phyloP scores from a whole-genome alignment of 92 coral and sea anemone genomes.

The Palythoa grandiflora region DNA sequence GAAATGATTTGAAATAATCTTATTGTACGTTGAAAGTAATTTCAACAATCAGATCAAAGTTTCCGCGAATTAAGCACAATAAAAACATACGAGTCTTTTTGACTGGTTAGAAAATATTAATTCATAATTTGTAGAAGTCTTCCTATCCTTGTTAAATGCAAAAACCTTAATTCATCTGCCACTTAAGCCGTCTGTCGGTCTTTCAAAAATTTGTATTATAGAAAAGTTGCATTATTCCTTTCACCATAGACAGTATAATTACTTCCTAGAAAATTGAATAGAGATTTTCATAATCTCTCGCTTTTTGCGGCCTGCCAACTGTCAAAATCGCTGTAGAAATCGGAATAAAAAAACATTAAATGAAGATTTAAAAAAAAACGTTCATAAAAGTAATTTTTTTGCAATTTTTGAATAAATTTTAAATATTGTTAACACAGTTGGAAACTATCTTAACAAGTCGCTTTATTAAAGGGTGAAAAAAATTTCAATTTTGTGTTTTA shows the following conservation, averaged over 20 bases:
- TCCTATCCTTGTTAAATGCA: neutral
- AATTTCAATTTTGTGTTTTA: neutral
- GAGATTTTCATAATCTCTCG: constrained; percentile 6
- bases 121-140: neutral
- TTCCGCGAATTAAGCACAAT: constrained; percentile 13
- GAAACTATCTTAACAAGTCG: neutral
- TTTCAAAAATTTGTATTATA: neutral
- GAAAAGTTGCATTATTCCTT: no score
- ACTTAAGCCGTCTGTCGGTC: constrained; percentile 9
- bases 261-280: constrained; percentile 22
- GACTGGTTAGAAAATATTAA: constrained; percentile 3
- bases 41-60: constrained; percentile 7
- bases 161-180: constrained; percentile 5
- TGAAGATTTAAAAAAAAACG: neutral
- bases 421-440: neutral
- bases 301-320: neutral
- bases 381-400: neutral
- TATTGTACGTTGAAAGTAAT: constrained; percentile 19
- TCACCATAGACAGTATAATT: neutral
- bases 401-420: neutral
- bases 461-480: neutral
- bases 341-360: neutral
- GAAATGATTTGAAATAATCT: neutral
- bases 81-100: neutral
- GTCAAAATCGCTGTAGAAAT: constrained; percentile 15